Percentiles rank a stretch among this genome's conserved stretches.
Evolutionary conservation across 2,888 invertebrate genomes (phyloP).

Genomic region (Callyntrura guangdongensis): DNA sequence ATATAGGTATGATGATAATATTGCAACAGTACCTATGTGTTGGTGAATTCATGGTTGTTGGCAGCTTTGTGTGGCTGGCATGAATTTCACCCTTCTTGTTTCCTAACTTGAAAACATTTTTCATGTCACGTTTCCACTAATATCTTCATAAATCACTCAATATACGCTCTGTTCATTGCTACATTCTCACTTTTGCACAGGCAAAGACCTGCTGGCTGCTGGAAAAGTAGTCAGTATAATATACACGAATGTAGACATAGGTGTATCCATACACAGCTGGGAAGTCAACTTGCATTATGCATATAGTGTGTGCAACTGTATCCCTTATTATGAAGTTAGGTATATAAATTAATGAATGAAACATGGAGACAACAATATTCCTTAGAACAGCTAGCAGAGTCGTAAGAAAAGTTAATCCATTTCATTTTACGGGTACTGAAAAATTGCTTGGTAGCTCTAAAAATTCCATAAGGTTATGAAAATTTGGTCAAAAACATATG

Average conservation of each 20-base stretch:
- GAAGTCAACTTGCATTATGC: neutral
- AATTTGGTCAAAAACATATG: too few species aligned
- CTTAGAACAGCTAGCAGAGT: neutral
- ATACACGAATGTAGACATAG: neutral
- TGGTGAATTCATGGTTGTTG: conserved; percentile 66
- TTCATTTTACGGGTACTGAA: neutral
- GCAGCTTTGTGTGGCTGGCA: conserved; percentile 62
- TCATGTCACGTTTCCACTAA: conserved; percentile 73
- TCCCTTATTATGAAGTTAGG: neutral
- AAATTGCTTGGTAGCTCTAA: neutral
- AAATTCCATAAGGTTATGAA: neutral
- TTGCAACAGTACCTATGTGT: neutral
- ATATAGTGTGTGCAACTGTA: neutral
- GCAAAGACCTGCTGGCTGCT: neutral
- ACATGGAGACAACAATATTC: neutral
- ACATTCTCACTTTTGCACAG: conserved; percentile 65
- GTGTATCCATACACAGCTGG: neutral
- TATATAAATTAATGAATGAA: neutral
- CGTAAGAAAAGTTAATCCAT: conserved; percentile 52
- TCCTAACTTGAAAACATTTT: conserved; percentile 74
- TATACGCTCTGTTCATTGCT: conserved; percentile 59
- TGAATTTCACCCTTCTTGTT: conserved; percentile 75
- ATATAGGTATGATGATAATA: neutral
- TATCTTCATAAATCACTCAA: conserved; percentile 76
- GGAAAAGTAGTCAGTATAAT: neutral